These are phyloP conservation scores for Radopholus similis DNA, from an alignment of 1,140 invertebrate species.

Conservation along the genomic window DNA sequence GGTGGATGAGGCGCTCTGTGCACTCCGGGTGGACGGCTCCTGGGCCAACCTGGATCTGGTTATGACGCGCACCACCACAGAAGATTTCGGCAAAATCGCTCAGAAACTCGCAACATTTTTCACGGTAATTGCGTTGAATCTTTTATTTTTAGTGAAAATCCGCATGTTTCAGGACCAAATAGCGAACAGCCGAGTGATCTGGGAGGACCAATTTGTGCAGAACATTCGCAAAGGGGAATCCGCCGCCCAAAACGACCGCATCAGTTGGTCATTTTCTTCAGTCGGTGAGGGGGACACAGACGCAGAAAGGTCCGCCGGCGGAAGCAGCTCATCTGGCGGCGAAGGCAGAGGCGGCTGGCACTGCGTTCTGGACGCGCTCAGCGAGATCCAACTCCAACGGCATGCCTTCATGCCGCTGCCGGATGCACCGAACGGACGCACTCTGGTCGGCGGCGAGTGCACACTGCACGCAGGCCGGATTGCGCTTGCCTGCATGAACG, in stretches of 20 bases:
- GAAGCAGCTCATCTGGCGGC: not conserved
- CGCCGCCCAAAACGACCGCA: no score
- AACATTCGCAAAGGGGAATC: not conserved
- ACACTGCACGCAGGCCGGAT: slow-evolving; percentile 45
- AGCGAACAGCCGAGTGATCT: slow-evolving; percentile 31
- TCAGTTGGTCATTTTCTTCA: no score
- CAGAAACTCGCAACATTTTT: slow-evolving; percentile 50
- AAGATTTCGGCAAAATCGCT: slow-evolving; percentile 45
- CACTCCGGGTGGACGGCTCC: slow-evolving; percentile 35
- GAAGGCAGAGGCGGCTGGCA: slow-evolving; percentile 31
- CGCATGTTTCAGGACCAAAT: slow-evolving; percentile 45
- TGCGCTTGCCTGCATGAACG: slow-evolving; percentile 51
- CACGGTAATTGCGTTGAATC: slow-evolving; percentile 21
- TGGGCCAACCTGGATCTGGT: slow-evolving; percentile 52
- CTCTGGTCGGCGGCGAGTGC: slow-evolving; percentile 49
- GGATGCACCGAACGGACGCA: slow-evolving; percentile 38
- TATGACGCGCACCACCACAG: slow-evolving; percentile 51
- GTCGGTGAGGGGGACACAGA: not conserved
- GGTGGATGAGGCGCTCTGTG: slow-evolving; percentile 36
- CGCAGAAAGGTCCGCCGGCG: no score
- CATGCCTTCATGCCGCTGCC: slow-evolving; percentile 38
- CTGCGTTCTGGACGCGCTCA: slow-evolving; percentile 42
- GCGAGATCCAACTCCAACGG: slow-evolving; percentile 43
- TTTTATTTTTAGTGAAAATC: not conserved
- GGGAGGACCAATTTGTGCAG: slow-evolving; percentile 8